A percentile compares a stretch with the other conserved stretches of the same genome.
Conservation (phyloP, 1,140 invertebrate species). For the Mesaphorura yosii region DNA sequence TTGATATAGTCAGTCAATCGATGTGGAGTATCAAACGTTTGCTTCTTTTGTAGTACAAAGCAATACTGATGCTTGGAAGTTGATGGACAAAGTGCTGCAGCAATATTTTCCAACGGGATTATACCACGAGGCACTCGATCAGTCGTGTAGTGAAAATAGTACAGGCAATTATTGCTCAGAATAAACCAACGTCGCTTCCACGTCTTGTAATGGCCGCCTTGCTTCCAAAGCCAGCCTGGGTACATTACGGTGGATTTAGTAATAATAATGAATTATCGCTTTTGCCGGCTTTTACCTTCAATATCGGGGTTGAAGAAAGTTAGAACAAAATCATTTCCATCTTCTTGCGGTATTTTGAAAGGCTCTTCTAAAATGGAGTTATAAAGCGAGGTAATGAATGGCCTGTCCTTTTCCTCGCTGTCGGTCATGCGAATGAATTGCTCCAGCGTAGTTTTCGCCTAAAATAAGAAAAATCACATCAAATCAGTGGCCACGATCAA, state of each 20-base stretch:
- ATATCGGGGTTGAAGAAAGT: conserved; percentile 99
- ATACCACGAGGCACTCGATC: conserved; percentile 97
- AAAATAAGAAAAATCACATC: conserved; percentile 4
- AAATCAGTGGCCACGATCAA: background rate
- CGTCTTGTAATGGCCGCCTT: conserved; percentile 74
- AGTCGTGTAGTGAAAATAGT: conserved; percentile 98
- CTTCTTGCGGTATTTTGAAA: conserved; percentile 92
- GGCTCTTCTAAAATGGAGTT: conserved; percentile 98
- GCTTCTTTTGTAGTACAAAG: conserved; percentile 34
- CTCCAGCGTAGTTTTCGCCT: conserved; percentile 28
- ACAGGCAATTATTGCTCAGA: conserved; percentile 95
- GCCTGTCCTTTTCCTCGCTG: conserved; percentile 19
- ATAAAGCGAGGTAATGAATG: conserved; percentile 50
- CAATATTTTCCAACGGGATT: conserved; percentile 73
- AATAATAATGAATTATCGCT: background rate
- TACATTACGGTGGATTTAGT: background rate
- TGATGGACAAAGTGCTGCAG: conserved; percentile 5
- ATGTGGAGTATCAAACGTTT: too few species aligned
- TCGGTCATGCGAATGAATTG: conserved; percentile 29
- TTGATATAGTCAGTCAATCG: conserved; percentile 80
- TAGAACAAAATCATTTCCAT: conserved; percentile 98
- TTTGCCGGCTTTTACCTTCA: conserved; percentile 44
- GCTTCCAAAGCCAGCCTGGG: conserved; percentile 90
- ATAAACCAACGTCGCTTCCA: conserved; percentile 99
- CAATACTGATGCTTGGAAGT: conserved; percentile 8